phyloP scores from a whole-genome alignment of 2,797 vertebrate species.

The Todus mexicanus region DNA sequence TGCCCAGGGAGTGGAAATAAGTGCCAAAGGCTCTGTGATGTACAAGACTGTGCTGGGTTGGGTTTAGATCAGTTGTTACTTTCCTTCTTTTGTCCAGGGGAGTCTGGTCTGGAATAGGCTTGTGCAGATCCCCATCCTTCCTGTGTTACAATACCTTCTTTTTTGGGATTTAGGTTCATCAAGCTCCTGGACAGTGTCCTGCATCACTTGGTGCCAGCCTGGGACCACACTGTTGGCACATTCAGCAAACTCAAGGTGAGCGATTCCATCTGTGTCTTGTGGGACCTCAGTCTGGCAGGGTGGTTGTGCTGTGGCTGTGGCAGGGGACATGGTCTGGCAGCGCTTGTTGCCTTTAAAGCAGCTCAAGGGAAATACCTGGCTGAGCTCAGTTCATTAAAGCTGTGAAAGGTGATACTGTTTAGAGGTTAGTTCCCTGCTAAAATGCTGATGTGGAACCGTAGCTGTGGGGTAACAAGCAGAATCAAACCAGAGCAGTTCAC shows the following conservation, averaged over 20 bases:
- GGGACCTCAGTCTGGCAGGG: not conserved
- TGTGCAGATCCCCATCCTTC: not conserved
- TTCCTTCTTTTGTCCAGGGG: not conserved
- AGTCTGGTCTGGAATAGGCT: not conserved
- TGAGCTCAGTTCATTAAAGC: not conserved
- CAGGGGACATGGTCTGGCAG: not conserved
- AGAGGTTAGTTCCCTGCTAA: not conserved
- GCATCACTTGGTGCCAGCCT: slow-evolving; percentile 91
- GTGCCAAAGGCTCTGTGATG: not conserved
- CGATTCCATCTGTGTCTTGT: not conserved
- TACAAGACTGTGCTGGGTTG: not conserved
- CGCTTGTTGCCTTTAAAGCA: not conserved
- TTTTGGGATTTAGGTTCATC: slow-evolving; percentile 84
- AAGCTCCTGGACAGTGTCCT: slow-evolving; percentile 89
- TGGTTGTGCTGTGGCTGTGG: not conserved
- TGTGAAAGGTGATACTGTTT: not conserved
- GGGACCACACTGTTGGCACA: slow-evolving; percentile 94
- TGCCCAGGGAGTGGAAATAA: not conserved
- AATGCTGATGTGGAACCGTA: not conserved
- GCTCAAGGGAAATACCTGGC: not conserved
- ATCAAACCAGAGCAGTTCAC: not conserved
- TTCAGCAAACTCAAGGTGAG: slow-evolving; percentile 95
- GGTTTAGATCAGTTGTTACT: not conserved
- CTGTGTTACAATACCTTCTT: not conserved
- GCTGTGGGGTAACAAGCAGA: not conserved